Conservation (phyloP, 2,113 vertebrate species). For the Copsychus sechellarum region DNA sequence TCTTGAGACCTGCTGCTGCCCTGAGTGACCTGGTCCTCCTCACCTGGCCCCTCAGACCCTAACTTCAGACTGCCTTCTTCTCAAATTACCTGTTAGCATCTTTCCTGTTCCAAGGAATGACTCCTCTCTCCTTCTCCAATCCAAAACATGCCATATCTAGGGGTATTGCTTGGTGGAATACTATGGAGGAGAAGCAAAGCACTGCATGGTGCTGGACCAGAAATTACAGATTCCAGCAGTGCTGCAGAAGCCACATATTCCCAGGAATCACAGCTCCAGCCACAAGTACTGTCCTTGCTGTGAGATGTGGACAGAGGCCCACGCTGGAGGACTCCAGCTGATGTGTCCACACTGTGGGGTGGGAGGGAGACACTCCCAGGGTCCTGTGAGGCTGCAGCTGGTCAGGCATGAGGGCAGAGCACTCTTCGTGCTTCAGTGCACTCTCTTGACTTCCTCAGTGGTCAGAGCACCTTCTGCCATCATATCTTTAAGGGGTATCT, state of each 20-base stretch:
- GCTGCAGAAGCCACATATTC: not conserved
- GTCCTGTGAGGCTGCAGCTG: not conserved
- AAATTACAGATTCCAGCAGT: not conserved
- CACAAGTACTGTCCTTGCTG: rapidly evolving
- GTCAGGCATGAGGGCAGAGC: not conserved
- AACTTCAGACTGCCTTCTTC: not conserved
- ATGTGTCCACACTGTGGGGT: not conserved
- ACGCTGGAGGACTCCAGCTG: not conserved
- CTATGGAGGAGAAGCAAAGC: not conserved
- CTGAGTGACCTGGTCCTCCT: not conserved
- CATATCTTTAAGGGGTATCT: not conserved
- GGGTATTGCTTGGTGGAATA: not conserved
- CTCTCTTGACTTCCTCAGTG: not conserved
- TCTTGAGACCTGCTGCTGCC: not conserved
- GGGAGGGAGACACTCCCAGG: not conserved
- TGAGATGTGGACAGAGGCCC: not conserved
- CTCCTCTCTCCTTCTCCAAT: not conserved
- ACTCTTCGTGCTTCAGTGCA: not conserved
- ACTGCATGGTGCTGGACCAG: not conserved
- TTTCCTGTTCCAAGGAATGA: not conserved
- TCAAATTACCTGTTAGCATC: not conserved
- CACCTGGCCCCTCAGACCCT: not conserved
- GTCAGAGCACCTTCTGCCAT: not conserved
- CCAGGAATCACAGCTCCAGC: not conserved
- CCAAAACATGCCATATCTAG: not conserved